Base-by-base conservation (phyloP, 2,113 vertebrate species). In the Esox niger region DNA sequence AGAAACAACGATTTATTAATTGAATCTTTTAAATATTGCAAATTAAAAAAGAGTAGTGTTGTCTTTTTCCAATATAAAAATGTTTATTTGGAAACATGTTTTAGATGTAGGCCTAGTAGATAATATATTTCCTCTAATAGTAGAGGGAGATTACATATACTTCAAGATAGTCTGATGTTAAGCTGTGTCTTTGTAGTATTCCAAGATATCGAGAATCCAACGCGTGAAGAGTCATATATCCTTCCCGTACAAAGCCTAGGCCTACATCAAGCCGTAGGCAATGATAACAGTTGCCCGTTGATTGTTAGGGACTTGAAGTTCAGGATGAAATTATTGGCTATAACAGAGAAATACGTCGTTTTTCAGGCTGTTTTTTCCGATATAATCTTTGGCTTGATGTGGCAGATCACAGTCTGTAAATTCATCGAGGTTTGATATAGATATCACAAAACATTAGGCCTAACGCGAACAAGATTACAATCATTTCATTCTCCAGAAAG, bases 381-480 rank as follows among this genome's bases (percentile, higher is more conserved):
- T 91, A 92, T 93, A 94, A 95, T 97, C 95, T 96, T 96, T 97
- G 95, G 95, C 93, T 94, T 92, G 90, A 86, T 91, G 91, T 87
- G 90, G 89, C 84, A 87, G 91, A 75, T 92, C 82, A 82, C 86
- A 84, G 83, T 90, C 80, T 83, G 87, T 66, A 23, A 17, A 65
- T 80, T 15, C 57, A 54, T 15, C 31, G 57, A 57, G 17, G 21
- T 47, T n/a, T 21, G 17, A 69, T 23, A 33, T 55, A 65, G 56
- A 80, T 77, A 82, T 78, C 84, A 79, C 61, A 78, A 85, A 82
- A 26, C 1, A 78, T 79, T n/a, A 46, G 8, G 17, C 67, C 64
- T 58, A 68, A 30, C 13, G 33, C 11, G 59, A 60, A 26, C 52
- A 60, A 69, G 68, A 69, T 49, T 52, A 54, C 46, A 52, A 52